Conservation (phyloP, 1,140 invertebrate species). For the Euschistus heros region DNA sequence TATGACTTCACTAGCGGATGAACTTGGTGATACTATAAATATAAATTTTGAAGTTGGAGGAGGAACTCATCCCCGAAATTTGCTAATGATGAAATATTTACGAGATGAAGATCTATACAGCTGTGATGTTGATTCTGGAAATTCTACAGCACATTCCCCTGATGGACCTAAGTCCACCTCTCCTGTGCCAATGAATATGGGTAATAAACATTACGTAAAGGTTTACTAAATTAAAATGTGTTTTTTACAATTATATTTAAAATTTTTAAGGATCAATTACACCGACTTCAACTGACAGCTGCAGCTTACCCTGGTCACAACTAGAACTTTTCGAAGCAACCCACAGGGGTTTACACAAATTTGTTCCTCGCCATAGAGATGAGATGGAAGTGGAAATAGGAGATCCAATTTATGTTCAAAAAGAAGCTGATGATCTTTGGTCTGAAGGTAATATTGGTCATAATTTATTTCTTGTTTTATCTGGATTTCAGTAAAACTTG, state of each 20-base stretch:
- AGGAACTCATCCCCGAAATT: constrained; percentile 40
- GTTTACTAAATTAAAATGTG: too few relatives aligned
- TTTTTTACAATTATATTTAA: too few relatives aligned
- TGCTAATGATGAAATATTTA: constrained; percentile 63
- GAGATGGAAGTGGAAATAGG: constrained; percentile 95
- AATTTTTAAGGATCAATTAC: constrained; percentile 37
- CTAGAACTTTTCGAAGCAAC: constrained; percentile 86
- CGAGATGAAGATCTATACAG: constrained; percentile 53
- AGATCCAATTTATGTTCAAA: constrained; percentile 92
- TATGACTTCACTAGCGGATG: constrained; percentile 29
- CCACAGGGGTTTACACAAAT: constrained; percentile 89
- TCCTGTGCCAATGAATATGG: constrained; percentile 36
- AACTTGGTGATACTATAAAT: constrained; percentile 28
- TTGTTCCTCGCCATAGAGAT: constrained; percentile 85
- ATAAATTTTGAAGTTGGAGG: constrained; percentile 12
- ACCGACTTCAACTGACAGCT: constrained; percentile 41
- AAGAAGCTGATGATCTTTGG: constrained; percentile 94
- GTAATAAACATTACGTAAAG: background rate
- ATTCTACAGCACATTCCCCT: constrained; percentile 80
- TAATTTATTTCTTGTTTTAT: too few relatives aligned
- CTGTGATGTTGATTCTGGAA: constrained; percentile 59
- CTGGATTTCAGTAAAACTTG: too few relatives aligned
- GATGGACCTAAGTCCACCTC: constrained; percentile 76
- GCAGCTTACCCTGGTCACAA: constrained; percentile 62
- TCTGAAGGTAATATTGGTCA: constrained; percentile 65